Conservation (phyloP, 2,888 invertebrate genomes). For the Synanthedon formicaeformis region DNA sequence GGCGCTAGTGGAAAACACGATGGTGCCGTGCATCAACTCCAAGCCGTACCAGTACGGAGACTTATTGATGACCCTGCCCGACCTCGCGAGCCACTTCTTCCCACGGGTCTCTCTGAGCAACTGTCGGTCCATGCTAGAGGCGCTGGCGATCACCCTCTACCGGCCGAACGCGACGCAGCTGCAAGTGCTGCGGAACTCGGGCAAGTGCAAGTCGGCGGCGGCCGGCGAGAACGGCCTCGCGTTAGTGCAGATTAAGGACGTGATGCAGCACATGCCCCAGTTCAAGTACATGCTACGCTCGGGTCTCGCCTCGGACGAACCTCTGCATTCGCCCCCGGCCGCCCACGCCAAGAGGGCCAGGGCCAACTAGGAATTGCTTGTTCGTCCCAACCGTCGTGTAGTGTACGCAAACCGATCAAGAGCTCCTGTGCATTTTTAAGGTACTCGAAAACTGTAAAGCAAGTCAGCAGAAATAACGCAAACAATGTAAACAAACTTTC, state of each 20-base stretch:
- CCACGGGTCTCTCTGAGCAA: conserved; percentile 79
- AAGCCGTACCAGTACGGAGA: conserved; percentile 87
- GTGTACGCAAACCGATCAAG: too few relatives aligned
- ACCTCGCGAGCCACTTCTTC: conserved; percentile 85
- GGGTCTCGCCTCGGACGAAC: conserved; percentile 36
- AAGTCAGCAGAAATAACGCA: too few relatives aligned
- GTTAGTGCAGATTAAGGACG: conserved; percentile 84
- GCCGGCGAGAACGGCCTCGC: conserved; percentile 79
- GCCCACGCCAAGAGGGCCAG: background rate
- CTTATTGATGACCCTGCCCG: conserved; percentile 84
- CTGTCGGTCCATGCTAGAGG: conserved; percentile 84
- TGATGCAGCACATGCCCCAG: conserved; percentile 88
- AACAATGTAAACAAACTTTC: too few relatives aligned
- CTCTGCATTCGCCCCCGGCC: conserved; percentile 14
- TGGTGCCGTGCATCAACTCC: conserved; percentile 89
- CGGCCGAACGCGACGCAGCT: conserved; percentile 87
- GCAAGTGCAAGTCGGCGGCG: conserved; percentile 76
- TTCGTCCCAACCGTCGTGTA: too few relatives aligned
- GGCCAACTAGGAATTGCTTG: background rate
- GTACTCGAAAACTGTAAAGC: too few relatives aligned
- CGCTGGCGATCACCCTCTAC: conserved; percentile 82
- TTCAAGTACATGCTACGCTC: conserved; percentile 85
- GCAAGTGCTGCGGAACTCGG: conserved; percentile 80
- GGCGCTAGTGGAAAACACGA: conserved; percentile 82
- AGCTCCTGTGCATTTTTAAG: too few relatives aligned